Evolutionary conservation across 2,113 vertebrate species (phyloP).

Genomic region (Notothenia rossii): DNA sequence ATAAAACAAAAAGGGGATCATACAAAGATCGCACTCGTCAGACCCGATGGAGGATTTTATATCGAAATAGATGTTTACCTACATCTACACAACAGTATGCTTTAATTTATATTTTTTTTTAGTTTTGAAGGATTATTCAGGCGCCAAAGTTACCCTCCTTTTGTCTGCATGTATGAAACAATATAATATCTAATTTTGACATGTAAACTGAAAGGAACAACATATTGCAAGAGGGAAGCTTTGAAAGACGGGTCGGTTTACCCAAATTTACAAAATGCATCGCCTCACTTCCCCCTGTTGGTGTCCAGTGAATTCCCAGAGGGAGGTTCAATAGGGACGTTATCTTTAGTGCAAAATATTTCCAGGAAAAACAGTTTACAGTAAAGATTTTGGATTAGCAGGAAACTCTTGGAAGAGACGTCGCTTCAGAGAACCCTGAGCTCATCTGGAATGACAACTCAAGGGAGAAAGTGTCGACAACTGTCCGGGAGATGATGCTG

Average conservation of each 20-base stretch:
- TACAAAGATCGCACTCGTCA: conserved; percentile 30
- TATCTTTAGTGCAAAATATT: conserved; percentile 6
- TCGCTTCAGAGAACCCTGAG: conserved; percentile 91
- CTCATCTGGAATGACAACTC: conserved; percentile 98
- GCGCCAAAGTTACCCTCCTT: conserved; percentile 36
- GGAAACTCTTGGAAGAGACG: not conserved
- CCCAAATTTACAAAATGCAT: conserved; percentile 11
- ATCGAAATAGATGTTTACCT: not conserved
- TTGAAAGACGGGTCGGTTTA: conserved; percentile 8
- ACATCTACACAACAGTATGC: not conserved
- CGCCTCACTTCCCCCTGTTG: not conserved
- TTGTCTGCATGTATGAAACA: conserved; percentile 24
- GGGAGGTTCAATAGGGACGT: not conserved
- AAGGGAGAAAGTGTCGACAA: conserved; percentile 96
- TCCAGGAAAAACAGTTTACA: not conserved
- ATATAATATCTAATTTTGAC: conserved; percentile 42
- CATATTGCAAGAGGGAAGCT: conserved; percentile 8
- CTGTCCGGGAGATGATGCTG: conserved; percentile 98
- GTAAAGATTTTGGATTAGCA: not conserved
- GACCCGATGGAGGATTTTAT: conserved; percentile 26
- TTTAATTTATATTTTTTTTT: conserved; percentile 18
- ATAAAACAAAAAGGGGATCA: conserved; percentile 31
- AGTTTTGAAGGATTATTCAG: conserved; percentile 25
- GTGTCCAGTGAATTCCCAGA: not conserved
- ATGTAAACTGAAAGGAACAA: conserved; percentile 22